Percentiles rank a stretch among this genome's conserved stretches.
These are phyloP conservation scores for Celastrina argiolus DNA, from an alignment of 2,888 invertebrate species.

Conservation along the genomic window DNA sequence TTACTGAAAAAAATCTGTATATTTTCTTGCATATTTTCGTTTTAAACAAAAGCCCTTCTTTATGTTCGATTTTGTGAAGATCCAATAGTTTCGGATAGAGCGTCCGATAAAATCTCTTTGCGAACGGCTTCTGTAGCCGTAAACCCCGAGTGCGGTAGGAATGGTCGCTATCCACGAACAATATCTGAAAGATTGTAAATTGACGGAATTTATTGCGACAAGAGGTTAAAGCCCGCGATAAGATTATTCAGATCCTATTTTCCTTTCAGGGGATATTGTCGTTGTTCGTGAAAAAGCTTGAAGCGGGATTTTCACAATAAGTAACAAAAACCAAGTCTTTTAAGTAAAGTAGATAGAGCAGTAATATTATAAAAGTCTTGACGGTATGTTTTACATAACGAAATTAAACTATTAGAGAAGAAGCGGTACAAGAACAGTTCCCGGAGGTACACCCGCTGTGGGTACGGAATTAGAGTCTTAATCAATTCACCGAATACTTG, in stretches of 20 bases:
- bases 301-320: not conserved
- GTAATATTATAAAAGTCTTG: not conserved
- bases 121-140: not conserved
- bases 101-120: constrained; percentile 1
- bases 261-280: constrained; percentile 1
- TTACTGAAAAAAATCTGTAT: too few relatives aligned
- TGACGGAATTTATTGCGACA: constrained; percentile 9
- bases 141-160: not conserved
- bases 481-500: constrained; percentile 12
- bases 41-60: not conserved
- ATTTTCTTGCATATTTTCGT: not conserved
- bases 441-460: constrained; percentile 1
- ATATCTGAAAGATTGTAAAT: constrained; percentile 11
- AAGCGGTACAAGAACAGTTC: not conserved
- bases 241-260: constrained; percentile 2
- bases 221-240: not conserved
- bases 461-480: not conserved
- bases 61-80: not conserved
- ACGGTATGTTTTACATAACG: not conserved
- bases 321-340: not conserved
- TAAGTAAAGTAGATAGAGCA: not conserved
- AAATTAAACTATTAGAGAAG: not conserved
- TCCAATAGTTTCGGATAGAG: not conserved
- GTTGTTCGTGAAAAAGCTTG: not conserved
- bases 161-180: constrained; percentile 2